Evolutionary conservation across 1,140 invertebrate species (phyloP).

Genomic region (Pemphigus obesinymphae): DNA sequence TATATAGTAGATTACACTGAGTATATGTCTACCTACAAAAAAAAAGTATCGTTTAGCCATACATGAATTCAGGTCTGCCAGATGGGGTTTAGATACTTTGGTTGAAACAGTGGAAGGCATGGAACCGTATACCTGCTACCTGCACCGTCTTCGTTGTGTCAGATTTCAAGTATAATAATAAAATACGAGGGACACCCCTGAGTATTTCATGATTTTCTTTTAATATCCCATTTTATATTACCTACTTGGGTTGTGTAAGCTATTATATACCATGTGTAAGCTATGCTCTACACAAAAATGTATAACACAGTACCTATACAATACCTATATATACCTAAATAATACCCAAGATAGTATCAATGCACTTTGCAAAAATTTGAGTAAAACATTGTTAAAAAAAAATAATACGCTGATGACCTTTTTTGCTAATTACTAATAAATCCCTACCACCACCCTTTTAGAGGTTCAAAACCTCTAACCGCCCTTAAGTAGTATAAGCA

Average conservation of each 20-base stretch:
- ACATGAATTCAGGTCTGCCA: neutral
- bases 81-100: neutral
- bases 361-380: too few species aligned
- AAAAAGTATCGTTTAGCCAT: neutral
- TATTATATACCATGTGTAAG: neutral
- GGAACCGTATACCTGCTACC: neutral
- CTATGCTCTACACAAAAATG: neutral
- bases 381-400: too few species aligned
- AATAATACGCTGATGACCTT: too few species aligned
- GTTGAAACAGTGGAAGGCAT: neutral
- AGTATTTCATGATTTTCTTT: slow-evolving; percentile 1
- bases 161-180: slow-evolving; percentile 21
- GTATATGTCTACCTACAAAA: too few species aligned
- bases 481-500: too few species aligned
- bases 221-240: slow-evolving; percentile 28
- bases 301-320: too few species aligned
- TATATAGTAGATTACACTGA: too few species aligned
- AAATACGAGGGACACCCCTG: neutral
- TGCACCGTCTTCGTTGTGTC: neutral
- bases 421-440: too few species aligned
- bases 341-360: too few species aligned
- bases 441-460: too few species aligned
- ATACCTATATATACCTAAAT: too few species aligned
- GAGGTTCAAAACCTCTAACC: too few species aligned
- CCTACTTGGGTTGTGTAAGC: neutral